Percentiles rank a stretch among this genome's conserved stretches.
Evolutionary conservation across 2,888 invertebrate genomes (phyloP).

Genomic region (Synanthedon myopaeformis): DNA sequence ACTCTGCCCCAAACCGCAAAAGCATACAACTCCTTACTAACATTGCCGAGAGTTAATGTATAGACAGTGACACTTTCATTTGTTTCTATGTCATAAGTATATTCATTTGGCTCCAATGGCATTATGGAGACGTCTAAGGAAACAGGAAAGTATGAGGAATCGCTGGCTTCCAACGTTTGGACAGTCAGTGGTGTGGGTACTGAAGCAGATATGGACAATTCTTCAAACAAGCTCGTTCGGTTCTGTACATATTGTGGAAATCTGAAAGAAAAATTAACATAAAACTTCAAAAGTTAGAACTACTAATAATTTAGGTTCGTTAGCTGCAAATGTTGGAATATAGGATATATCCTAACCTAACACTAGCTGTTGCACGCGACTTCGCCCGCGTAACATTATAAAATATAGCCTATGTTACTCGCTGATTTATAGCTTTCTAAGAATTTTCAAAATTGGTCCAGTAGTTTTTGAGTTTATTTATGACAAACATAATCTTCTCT

Average conservation of each 20-base stretch:
- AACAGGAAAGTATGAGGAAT: constrained; percentile 56
- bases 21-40: constrained; percentile 40
- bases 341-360: too few relatives aligned
- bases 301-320: too few relatives aligned
- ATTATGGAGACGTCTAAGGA: constrained; percentile 57
- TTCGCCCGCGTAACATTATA: too few relatives aligned
- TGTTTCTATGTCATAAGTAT: constrained; percentile 20
- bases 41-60: constrained; percentile 23
- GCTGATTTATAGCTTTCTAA: too few relatives aligned
- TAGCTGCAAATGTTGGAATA: too few relatives aligned
- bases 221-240: constrained; percentile 53
- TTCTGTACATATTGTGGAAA: constrained; percentile 43
- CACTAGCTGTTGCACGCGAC: too few relatives aligned
- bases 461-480: too few relatives aligned
- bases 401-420: too few relatives aligned
- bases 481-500: too few relatives aligned
- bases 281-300: too few relatives aligned
- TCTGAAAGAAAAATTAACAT: constrained; percentile 26
- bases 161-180: constrained; percentile 23
- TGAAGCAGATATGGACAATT: constrained; percentile 46
- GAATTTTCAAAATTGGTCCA: too few relatives aligned
- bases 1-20: constrained; percentile 68
- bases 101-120: constrained; percentile 49
- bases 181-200: constrained; percentile 39
- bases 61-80: constrained; percentile 16